Evolutionary conservation across 2,888 invertebrate genomes (phyloP), one percentile per base, ranked within the genome.

Genomic region (Ypsolopha sequella): DNA sequence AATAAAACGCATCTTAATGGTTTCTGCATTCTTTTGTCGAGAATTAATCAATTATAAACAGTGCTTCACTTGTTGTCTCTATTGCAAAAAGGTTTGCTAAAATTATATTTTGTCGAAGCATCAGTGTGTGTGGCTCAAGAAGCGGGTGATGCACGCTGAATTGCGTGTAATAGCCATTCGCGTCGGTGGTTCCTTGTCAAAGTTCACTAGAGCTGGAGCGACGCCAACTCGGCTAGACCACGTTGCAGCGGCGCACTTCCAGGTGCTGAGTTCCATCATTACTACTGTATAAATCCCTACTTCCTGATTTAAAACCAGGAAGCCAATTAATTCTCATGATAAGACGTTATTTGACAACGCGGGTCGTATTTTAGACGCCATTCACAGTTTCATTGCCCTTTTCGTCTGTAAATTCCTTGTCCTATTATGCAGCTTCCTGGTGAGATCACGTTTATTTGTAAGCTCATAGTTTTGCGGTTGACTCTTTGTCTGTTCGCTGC

Each of bases 161-260:
- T 48, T 50, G 44, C 63, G 65, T 62, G 64, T 65, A 63, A 63
- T 63, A 60, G 72, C 66, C 70, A 75, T 75, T 75, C 74, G n/a
- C n/a, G 67, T 68, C 65, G 67, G 60, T 63, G 64, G 64, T 66
- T 67, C 65, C 65, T 79, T 80, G 80, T 80, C 81, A 85, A 84
- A 85, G 85, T 84, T 85, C 82, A 85, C 78, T 85, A 60, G 84
- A 76, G 70, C 82, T 85, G 84, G 84, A 81, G 66, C 53, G 56
- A 57, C 58, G 84, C 85, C 85, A 84, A 81, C 59, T 67, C 72
- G 73, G 73, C 73, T 76, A 70, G 62, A 57, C 66, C 65, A 24
- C 24, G 24, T 24, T 4, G 14, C 48, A 10, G 14, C 11, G 35
- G 65, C 63, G 64, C 68, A 76, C 80, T 82, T 80, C 80, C 80